A percentile compares a stretch with the other conserved stretches of the same genome.
Evolutionary conservation across 1,140 invertebrate species (phyloP).

Genomic region (Macrosteles quadrilineatus): DNA sequence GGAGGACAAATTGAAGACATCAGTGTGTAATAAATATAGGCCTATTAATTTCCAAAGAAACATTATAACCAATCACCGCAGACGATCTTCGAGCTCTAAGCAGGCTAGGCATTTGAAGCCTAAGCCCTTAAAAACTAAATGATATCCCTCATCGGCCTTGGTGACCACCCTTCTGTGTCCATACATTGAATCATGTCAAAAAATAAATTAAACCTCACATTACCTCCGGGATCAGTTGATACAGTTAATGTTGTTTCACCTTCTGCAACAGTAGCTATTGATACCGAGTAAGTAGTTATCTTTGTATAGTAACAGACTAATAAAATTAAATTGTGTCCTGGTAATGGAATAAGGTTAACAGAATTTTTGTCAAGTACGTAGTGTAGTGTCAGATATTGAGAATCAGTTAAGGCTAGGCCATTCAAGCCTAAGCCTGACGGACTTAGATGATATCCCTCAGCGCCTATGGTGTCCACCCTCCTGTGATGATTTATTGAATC

Average conservation of each 20-base stretch:
- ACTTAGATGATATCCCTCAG: neutral
- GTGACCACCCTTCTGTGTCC: slow-evolving; percentile 9
- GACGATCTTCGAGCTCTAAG: no score
- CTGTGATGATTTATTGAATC: slow-evolving; percentile 22
- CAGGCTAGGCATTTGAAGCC: slow-evolving; percentile 17
- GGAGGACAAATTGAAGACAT: no score
- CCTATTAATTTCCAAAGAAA: no score
- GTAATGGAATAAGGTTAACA: slow-evolving; percentile 6
- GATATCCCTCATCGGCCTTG: neutral
- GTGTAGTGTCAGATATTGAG: slow-evolving; percentile 24
- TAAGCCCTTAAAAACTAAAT: slow-evolving; percentile 7
- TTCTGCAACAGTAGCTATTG: slow-evolving; percentile 57
- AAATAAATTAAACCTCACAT: slow-evolving; percentile 90
- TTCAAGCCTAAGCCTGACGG: slow-evolving; percentile 11
- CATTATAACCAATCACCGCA: no score
- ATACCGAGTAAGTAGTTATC: slow-evolving; percentile 63
- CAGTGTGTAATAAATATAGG: no score
- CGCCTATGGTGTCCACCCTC: slow-evolving; percentile 12
- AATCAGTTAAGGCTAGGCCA: slow-evolving; percentile 10
- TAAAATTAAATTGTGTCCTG: slow-evolving; percentile 5
- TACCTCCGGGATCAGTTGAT: slow-evolving; percentile 85
- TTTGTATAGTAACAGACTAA: slow-evolving; percentile 3
- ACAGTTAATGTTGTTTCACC: slow-evolving; percentile 72
- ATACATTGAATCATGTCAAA: slow-evolving; percentile 69
- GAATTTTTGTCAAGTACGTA: slow-evolving; percentile 5